Base-by-base conservation (phyloP, 1,140 invertebrate species). In the Drosophila truncata region DNA sequence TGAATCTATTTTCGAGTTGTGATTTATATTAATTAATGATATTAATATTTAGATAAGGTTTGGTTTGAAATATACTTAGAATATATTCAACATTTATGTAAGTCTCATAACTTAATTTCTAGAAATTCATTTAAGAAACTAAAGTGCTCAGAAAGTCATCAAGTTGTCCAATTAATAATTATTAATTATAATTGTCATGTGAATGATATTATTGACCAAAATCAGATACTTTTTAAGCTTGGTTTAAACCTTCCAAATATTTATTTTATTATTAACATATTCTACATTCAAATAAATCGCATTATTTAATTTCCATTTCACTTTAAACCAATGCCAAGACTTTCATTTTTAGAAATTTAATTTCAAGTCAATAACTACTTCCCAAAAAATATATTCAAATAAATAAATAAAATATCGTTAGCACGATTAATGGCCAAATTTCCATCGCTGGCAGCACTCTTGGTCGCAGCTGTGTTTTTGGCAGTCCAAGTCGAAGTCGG, bases 391-490 rank as follows among this genome's bases (percentile, higher is more conserved):
- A 57, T 41, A 57, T 57, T 57, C 16, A 57, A 57, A 54, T 35
- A 35, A 54, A 54, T 54, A 35, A 35, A 35, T 54, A 29, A 78
- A 31, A 76, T 64, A 78, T 82, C 62, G 80, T 61, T 64, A 50
- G 46, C 62, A 57, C 47, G 58, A 75, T 44, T 49, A 35, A 52
- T 61, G 44, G 18, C 47, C 59, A 23, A 46, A 59, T 58, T 67
- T 67, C 66, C 66, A 70, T 67, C 66, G 39, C 66, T 70, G 52
- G 47, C 31, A 54, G 63, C 47, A 33, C 27, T 39, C 54, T 16
- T 39, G 65, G 71, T 65, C 64, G 57, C 60, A 82, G 54, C 66
- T 70, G 66, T 67, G 66, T 29, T 64, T 82, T 55, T 52, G 65
- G 65, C 52, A 74, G 33, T 35, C 60, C 44, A 39, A 73, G 31